A percentile compares a stretch with the other conserved stretches of the same genome.
These are phyloP conservation scores for Enteromius anoplus DNA, from an alignment of 2,797 vertebrate species.

Conservation along the genomic window DNA sequence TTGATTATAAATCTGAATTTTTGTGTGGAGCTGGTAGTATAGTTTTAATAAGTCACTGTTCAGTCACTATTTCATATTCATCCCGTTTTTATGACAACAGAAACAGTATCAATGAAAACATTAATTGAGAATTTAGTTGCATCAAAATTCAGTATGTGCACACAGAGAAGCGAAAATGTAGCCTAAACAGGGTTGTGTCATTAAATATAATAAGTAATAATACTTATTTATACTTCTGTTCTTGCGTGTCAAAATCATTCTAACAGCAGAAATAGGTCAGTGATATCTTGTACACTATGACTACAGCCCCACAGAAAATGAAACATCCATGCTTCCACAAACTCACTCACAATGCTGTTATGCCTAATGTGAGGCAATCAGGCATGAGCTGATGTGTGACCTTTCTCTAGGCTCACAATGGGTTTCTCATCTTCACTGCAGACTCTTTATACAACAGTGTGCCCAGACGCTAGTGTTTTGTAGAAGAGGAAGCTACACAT, in stretches of 20 bases:
- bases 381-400: constrained; percentile 41
- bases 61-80: too few relatives aligned
- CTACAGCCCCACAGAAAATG: constrained; percentile 18
- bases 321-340: constrained; percentile 32
- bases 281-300: constrained; percentile 27
- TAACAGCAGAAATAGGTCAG: constrained; percentile 49
- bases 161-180: too few relatives aligned
- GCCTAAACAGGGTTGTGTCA: too few relatives aligned
- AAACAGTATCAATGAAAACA: too few relatives aligned
- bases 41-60: too few relatives aligned
- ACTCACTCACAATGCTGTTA: constrained; percentile 6
- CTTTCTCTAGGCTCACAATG: constrained; percentile 26
- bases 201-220: too few relatives aligned
- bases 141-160: too few relatives aligned
- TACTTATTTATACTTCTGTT: too few relatives aligned
- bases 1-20: too few relatives aligned
- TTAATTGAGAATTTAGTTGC: too few relatives aligned
- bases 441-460: constrained; percentile 21
- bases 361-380: constrained; percentile 30
- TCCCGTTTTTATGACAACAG: too few relatives aligned
- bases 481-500: constrained; percentile 17
- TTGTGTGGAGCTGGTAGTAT: too few relatives aligned
- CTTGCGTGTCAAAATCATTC: not conserved
- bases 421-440: constrained; percentile 4
- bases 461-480: constrained; percentile 3